phyloP scores from a whole-genome alignment of 2,113 vertebrate species.

The Solea solea region DNA sequence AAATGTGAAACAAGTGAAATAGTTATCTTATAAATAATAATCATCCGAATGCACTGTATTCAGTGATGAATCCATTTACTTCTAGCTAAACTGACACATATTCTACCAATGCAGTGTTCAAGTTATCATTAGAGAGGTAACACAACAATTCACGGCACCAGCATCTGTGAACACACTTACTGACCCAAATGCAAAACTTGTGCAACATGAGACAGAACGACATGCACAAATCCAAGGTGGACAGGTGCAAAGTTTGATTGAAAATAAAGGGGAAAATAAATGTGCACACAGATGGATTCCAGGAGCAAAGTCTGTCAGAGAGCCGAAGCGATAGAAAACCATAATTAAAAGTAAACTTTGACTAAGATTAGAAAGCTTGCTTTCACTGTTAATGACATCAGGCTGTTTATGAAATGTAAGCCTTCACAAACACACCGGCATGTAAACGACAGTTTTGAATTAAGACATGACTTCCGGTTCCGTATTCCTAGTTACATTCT shows the following conservation, averaged over 20 bases:
- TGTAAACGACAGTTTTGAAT: slow-evolving; percentile 63
- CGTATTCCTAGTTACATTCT: slow-evolving; percentile 35
- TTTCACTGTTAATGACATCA: slow-evolving; percentile 67
- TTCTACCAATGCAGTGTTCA: slow-evolving; percentile 4
- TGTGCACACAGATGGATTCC: slow-evolving; percentile 68
- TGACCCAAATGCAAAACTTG: slow-evolving; percentile 3
- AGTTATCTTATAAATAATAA: too few relatives aligned
- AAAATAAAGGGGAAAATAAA: slow-evolving; percentile 44
- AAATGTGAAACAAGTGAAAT: too few relatives aligned
- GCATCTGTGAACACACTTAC: background rate
- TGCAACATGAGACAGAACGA: background rate
- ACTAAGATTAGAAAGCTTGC: slow-evolving; percentile 61
- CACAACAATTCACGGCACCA: background rate
- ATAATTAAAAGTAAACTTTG: slow-evolving; percentile 81
- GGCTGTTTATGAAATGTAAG: slow-evolving; percentile 65
- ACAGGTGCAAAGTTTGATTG: slow-evolving; percentile 59
- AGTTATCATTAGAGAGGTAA: slow-evolving; percentile 29
- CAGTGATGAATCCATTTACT: too few relatives aligned
- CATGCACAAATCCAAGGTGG: slow-evolving; percentile 18
- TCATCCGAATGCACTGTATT: too few relatives aligned
- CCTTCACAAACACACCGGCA: slow-evolving; percentile 61
- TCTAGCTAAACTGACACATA: background rate
- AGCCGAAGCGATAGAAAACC: slow-evolving; percentile 63
- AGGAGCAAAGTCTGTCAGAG: slow-evolving; percentile 45
- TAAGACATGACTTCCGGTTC: slow-evolving; percentile 43